Evolutionary conservation across 2,797 vertebrate genomes (phyloP).

Genomic region (Pteronotus mesoamericanus): DNA sequence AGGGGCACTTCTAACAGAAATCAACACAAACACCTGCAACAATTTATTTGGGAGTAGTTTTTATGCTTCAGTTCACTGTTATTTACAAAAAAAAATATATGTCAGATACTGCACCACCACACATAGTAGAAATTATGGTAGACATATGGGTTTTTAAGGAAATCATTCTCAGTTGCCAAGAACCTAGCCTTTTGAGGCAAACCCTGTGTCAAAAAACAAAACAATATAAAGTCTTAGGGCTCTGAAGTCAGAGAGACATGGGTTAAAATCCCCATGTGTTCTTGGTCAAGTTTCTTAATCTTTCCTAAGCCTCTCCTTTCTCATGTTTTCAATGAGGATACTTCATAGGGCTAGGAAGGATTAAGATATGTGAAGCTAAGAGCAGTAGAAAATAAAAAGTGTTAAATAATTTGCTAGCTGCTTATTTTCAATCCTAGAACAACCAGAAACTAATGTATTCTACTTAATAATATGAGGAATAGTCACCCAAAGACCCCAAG

Average conservation of each 20-base stretch:
- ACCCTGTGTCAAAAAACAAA: background rate
- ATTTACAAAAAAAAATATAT: conserved; percentile 27
- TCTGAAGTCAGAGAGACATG: background rate
- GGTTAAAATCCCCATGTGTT: background rate
- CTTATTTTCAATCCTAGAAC: background rate
- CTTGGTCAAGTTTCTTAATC: background rate
- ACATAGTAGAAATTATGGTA: background rate
- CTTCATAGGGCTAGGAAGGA: background rate
- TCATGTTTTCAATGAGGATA: background rate
- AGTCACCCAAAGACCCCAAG: background rate
- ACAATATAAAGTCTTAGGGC: background rate
- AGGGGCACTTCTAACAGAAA: background rate
- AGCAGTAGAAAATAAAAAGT: background rate
- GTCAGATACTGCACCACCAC: background rate
- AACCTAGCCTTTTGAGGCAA: background rate
- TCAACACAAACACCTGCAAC: background rate
- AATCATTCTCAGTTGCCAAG: background rate
- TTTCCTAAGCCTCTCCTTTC: background rate
- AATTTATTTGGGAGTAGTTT: background rate
- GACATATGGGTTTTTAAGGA: background rate
- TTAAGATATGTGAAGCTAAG: background rate
- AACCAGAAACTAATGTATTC: background rate
- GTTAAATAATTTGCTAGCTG: background rate
- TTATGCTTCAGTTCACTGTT: background rate
- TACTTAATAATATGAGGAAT: conserved; percentile 6